These are phyloP conservation scores for Macrobrachium rosenbergii DNA, from an alignment of 1,140 invertebrate species.

Conservation along the genomic window DNA sequence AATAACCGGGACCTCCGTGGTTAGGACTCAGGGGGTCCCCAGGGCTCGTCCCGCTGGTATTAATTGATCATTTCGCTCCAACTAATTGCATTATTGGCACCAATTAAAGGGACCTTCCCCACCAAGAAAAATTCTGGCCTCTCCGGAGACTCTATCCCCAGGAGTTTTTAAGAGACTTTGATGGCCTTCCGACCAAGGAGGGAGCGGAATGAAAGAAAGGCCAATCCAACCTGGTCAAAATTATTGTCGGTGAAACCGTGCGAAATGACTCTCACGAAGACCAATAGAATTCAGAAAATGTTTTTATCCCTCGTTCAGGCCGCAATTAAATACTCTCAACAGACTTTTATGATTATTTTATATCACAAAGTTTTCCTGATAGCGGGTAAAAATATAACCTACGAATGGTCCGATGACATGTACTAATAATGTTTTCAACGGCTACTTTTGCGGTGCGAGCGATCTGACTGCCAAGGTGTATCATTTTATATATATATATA, in stretches of 20 bases:
- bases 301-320: no score
- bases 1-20: neutral
- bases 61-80: slow-evolving; percentile 60
- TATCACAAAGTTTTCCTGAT: no score
- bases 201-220: neutral
- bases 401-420: no score
- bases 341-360: no score
- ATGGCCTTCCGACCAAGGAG: neutral
- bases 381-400: neutral
- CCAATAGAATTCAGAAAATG: no score
- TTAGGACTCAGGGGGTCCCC: no score
- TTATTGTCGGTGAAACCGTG: no score
- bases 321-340: no score
- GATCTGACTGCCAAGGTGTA: neutral
- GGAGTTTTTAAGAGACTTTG: slow-evolving; percentile 31
- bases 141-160: slow-evolving; percentile 34
- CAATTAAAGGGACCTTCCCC: slow-evolving; percentile 58
- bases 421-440: no score
- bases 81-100: slow-evolving; percentile 60
- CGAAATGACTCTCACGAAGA: no score
- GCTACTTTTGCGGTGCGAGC: no score
- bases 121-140: slow-evolving; percentile 49
- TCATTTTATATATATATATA: slow-evolving; percentile 8
- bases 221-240: neutral
- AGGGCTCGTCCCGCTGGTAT: slow-evolving; percentile 26